Evolutionary conservation across 23 tunicate genomes (phyloP).

Genomic region (Phallusia fumigata): DNA sequence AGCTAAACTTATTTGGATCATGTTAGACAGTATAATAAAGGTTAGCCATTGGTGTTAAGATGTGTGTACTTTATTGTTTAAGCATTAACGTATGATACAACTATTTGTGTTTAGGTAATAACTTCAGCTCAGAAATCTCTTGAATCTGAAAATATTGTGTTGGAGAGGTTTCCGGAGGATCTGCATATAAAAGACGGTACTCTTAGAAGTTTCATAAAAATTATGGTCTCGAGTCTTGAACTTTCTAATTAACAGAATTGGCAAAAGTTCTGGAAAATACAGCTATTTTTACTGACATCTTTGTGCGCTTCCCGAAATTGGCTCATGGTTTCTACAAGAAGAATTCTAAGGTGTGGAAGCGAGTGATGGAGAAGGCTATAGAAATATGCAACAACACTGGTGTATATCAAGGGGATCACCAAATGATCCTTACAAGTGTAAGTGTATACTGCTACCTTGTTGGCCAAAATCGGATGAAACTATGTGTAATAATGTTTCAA

Average conservation of each 20-base stretch:
- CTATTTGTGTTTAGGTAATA: not conserved
- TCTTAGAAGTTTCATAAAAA: not conserved
- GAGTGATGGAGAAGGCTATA: conserved; percentile 47
- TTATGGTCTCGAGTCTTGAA: not conserved
- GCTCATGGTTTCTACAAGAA: conserved; percentile 38
- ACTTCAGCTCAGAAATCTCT: not conserved
- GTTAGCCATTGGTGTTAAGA: not conserved
- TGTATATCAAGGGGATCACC: conserved; percentile 67
- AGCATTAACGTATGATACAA: not conserved
- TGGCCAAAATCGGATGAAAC: too few relatives aligned
- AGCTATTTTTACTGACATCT: conserved; percentile 79
- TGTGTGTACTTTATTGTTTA: not conserved
- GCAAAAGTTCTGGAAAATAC: conserved; percentile 84
- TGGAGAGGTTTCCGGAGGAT: not conserved
- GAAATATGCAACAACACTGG: conserved; percentile 48
- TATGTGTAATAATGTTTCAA: not conserved
- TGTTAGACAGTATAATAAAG: conserved; percentile 50
- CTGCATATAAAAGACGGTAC: not conserved
- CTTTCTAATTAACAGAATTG: conserved; percentile 15
- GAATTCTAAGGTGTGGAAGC: conserved; percentile 54
- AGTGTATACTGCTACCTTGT: not conserved
- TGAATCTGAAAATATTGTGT: not conserved
- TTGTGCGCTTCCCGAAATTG: conserved; percentile 78
- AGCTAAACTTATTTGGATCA: conserved; percentile 40
- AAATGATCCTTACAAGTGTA: conserved; percentile 34